Conservation (phyloP, 1,140 invertebrate species). For the Drosophila kohkoa region DNA sequence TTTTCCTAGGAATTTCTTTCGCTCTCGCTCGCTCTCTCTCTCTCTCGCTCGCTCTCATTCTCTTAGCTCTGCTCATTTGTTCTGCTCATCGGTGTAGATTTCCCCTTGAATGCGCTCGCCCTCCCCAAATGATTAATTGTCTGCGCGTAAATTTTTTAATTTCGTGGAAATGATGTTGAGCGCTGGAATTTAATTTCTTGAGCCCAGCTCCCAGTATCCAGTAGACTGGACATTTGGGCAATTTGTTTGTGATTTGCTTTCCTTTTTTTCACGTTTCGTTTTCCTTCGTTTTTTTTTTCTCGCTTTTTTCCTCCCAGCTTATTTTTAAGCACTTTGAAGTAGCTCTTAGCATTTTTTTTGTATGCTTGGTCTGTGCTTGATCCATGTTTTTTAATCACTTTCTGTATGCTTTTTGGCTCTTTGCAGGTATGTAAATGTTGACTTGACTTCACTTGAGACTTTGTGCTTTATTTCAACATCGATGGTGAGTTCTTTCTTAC, state of each 20-base stretch:
- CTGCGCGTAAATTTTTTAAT: slow-evolving; percentile 82
- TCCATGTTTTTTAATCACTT: slow-evolving; percentile 17
- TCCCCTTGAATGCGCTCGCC: slow-evolving; percentile 26
- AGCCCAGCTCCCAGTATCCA: slow-evolving; percentile 2
- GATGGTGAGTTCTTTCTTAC: slow-evolving; percentile 30
- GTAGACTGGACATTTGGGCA: slow-evolving; percentile 35
- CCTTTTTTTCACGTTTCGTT: not conserved
- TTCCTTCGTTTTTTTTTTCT: slow-evolving; percentile 3
- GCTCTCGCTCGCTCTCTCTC: not conserved
- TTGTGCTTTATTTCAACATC: slow-evolving; percentile 10
- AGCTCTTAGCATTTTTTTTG: slow-evolving; percentile 12
- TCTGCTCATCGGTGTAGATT: slow-evolving; percentile 28
- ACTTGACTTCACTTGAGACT: slow-evolving; percentile 11
- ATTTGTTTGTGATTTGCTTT: slow-evolving; percentile 68
- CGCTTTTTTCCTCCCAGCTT: slow-evolving; percentile 1
- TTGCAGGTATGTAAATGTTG: slow-evolving; percentile 57
- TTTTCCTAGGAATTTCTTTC: slow-evolving; percentile 63
- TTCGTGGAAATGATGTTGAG: slow-evolving; percentile 75
- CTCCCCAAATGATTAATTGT: slow-evolving; percentile 72
- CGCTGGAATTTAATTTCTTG: slow-evolving; percentile 61
- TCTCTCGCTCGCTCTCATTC: not conserved
- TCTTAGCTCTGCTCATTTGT: slow-evolving; percentile 10
- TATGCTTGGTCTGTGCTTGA: not conserved
- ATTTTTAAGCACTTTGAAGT: slow-evolving; percentile 43
- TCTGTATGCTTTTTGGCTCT: slow-evolving; percentile 7